Evolutionary conservation across 2,888 invertebrate genomes (phyloP).

Genomic region (Dicranocentrus wangi): DNA sequence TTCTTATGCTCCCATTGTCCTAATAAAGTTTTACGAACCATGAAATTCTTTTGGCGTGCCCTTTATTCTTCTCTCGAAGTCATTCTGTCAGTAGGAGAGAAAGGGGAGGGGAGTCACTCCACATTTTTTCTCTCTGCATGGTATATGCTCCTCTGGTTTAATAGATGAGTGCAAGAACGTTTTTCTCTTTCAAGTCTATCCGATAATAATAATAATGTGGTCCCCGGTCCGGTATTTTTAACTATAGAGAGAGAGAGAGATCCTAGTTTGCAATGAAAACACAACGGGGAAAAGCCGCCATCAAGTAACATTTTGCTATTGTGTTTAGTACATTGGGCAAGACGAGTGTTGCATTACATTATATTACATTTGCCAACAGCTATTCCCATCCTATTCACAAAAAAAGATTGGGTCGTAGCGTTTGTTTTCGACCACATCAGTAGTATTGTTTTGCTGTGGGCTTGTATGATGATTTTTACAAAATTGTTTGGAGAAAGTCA

Average conservation of each 20-base stretch:
- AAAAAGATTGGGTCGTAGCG: constrained; percentile 19
- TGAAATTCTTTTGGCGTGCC: constrained; percentile 66
- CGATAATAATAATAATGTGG: background rate
- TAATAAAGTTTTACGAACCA: constrained; percentile 70
- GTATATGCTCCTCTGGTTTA: background rate
- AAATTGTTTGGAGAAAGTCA: constrained; percentile 20
- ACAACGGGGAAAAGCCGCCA: background rate
- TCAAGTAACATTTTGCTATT: background rate
- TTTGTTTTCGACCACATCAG: constrained; percentile 37
- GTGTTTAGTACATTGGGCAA: no score
- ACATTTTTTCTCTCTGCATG: background rate
- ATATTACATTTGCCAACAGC: constrained; percentile 41
- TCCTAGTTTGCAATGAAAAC: background rate
- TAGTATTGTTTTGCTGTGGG: constrained; percentile 34
- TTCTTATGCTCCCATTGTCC: constrained; percentile 59
- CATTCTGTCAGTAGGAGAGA: constrained; percentile 42
- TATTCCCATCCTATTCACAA: constrained; percentile 10
- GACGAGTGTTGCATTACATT: background rate
- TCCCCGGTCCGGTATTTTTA: background rate
- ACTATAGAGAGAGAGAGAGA: background rate
- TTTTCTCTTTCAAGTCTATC: background rate
- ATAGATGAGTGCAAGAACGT: background rate
- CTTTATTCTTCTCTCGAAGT: constrained; percentile 61
- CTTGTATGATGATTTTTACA: constrained; percentile 40
- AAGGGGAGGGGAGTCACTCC: constrained; percentile 20